phyloP scores from a whole-genome alignment of 2,797 vertebrate genomes.

The Sebastes diploproa region DNA sequence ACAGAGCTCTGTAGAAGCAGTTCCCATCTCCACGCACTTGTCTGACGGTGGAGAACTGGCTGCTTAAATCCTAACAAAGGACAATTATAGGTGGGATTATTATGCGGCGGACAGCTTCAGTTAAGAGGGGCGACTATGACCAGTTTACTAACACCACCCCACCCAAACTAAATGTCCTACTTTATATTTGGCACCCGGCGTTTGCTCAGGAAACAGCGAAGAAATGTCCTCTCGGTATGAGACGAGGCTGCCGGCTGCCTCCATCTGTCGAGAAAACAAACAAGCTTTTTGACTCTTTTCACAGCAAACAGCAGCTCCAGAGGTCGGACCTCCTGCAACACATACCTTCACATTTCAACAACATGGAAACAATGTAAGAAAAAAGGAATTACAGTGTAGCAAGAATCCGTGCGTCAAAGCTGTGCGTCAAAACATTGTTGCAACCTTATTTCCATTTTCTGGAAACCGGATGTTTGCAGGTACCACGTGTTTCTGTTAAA shows the following conservation, averaged over 20 bases:
- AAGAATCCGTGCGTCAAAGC: slow-evolving; percentile 4
- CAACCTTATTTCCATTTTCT: slow-evolving; percentile 38
- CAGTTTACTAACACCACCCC: background rate
- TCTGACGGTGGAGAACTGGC: slow-evolving; percentile 82
- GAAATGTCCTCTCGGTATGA: slow-evolving; percentile 82
- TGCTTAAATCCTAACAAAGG: slow-evolving; percentile 82
- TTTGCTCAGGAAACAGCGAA: slow-evolving; percentile 75
- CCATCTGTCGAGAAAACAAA: slow-evolving; percentile 64
- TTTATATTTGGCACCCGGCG: slow-evolving; percentile 76
- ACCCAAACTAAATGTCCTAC: slow-evolving; percentile 57
- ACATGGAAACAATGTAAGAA: background rate
- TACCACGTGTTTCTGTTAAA: slow-evolving; percentile 75
- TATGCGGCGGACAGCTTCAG: background rate
- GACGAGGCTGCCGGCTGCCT: slow-evolving; percentile 70
- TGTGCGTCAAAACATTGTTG: slow-evolving; percentile 22
- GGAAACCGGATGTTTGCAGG: slow-evolving; percentile 71
- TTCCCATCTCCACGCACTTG: slow-evolving; percentile 88
- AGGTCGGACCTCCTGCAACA: fast-evolving
- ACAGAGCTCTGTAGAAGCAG: slow-evolving; percentile 89
- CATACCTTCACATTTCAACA: slow-evolving; percentile 1
- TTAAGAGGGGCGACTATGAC: background rate
- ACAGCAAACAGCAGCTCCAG: background rate
- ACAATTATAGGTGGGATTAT: slow-evolving; percentile 8
- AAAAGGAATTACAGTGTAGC: background rate
- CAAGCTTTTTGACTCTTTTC: background rate